Evolutionary conservation across 1,140 invertebrate species (phyloP).

Genomic region (Archivesica marissinica): DNA sequence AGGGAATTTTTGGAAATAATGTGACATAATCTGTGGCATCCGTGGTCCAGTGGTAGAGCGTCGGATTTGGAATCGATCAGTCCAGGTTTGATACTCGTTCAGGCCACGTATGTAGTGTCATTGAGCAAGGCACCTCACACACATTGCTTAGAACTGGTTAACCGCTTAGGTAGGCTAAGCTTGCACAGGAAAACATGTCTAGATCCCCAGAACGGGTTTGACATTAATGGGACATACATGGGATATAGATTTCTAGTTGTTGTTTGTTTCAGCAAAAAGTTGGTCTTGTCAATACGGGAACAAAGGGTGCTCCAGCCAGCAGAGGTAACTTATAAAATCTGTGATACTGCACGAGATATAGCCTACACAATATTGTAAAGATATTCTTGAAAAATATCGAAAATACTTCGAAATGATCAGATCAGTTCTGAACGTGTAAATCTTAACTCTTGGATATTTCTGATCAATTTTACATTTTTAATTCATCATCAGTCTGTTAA

Average conservation of each 20-base stretch:
- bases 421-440: neutral
- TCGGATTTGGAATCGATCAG: too few species aligned
- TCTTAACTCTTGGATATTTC: neutral
- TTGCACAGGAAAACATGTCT: too few species aligned
- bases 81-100: too few species aligned
- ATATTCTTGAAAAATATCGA: neutral
- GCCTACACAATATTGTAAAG: neutral
- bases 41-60: too few species aligned
- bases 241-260: neutral
- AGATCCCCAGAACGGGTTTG: too few species aligned
- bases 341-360: neutral
- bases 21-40: too few species aligned
- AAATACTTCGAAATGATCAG: neutral
- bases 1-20: too few species aligned
- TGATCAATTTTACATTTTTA: neutral
- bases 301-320: slow-evolving; percentile 17
- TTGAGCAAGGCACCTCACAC: too few species aligned
- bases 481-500: neutral
- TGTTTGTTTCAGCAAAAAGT: slow-evolving; percentile 42
- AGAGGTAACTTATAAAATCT: slow-evolving; percentile 20
- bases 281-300: slow-evolving; percentile 14
- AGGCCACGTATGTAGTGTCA: too few species aligned
- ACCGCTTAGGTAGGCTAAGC: too few species aligned
- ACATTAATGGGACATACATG: too few species aligned
- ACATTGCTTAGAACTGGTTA: too few species aligned